phyloP scores from a whole-genome alignment of 1,140 invertebrate species.

The Pseudomyrmex gracilis region DNA sequence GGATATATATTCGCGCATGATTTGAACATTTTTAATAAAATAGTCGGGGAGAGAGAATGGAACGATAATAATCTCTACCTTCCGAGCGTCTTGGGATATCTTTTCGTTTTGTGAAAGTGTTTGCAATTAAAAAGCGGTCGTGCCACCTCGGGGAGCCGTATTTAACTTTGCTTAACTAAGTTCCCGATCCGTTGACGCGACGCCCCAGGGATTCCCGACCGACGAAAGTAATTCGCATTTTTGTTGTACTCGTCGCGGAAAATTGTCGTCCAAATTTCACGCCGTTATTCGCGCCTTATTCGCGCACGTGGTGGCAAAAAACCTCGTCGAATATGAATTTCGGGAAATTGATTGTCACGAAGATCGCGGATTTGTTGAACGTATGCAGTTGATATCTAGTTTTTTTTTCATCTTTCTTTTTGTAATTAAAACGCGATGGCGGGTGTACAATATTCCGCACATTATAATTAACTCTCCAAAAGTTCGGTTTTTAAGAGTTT shows the following conservation, averaged over 20 bases:
- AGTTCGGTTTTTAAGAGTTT: too few relatives aligned
- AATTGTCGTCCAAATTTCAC: conserved; percentile 45
- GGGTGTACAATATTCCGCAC: background rate
- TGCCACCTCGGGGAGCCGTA: conserved; percentile 83
- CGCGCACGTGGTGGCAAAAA: background rate
- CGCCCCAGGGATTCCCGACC: conserved; percentile 78
- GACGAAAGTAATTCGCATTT: conserved; percentile 74
- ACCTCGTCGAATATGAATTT: background rate
- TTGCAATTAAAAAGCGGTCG: conserved; percentile 84
- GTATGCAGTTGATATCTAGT: background rate
- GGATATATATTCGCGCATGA: too few relatives aligned
- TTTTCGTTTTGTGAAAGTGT: conserved; percentile 81
- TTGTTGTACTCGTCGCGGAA: conserved; percentile 51
- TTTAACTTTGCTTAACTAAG: conserved; percentile 85
- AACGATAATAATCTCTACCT: conserved; percentile 21
- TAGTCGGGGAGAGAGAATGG: conserved; percentile 16
- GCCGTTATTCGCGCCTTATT: background rate
- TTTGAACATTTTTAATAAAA: background rate
- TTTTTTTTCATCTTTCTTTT: background rate
- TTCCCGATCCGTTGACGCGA: conserved; percentile 82
- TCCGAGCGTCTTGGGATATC: conserved; percentile 47
- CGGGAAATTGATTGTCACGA: background rate
- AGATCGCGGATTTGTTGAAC: background rate
- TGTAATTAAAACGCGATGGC: background rate
- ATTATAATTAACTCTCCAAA: too few relatives aligned